Conservation (phyloP, 1,140 invertebrate genomes). For the Drosophila lacertosa region DNA sequence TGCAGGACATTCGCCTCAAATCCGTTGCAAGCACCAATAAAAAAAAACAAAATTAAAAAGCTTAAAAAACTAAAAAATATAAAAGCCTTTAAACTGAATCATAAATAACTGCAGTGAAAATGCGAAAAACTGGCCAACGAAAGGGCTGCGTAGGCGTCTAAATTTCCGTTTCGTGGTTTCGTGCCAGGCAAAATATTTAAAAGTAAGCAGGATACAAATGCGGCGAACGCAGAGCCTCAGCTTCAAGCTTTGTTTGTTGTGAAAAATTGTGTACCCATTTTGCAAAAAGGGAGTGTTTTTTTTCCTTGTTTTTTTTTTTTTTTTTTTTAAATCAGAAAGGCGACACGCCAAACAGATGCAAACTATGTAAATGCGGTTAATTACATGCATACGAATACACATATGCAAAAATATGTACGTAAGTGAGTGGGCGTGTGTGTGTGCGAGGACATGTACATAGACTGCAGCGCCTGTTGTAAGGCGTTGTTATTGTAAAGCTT, state of each 20-base stretch:
- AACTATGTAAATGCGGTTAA: slow-evolving; percentile 32
- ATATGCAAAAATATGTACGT: not conserved
- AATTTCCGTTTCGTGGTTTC: slow-evolving; percentile 20
- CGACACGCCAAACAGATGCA: slow-evolving; percentile 12
- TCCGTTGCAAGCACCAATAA: slow-evolving; percentile 39
- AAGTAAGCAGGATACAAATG: slow-evolving; percentile 62
- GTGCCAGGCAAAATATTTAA: slow-evolving; percentile 37
- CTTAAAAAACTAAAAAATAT: slow-evolving; percentile 8
- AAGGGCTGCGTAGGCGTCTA: slow-evolving; percentile 39
- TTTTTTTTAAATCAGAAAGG: slow-evolving; percentile 18
- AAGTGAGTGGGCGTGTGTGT: not conserved
- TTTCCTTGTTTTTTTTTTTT: slow-evolving; percentile 35
- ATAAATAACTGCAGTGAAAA: slow-evolving; percentile 13
- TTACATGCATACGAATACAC: not conserved
- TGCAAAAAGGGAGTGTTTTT: slow-evolving; percentile 63
- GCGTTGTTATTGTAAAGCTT: slow-evolving; percentile 5
- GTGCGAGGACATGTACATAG: too few relatives aligned
- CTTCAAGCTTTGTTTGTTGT: slow-evolving; percentile 70
- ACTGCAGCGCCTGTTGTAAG: not conserved
- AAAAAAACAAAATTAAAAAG: slow-evolving; percentile 21
- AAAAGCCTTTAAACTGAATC: slow-evolving; percentile 19
- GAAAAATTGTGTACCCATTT: slow-evolving; percentile 73
- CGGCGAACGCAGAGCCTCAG: slow-evolving; percentile 31
- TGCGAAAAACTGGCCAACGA: slow-evolving; percentile 31
- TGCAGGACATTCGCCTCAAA: slow-evolving; percentile 62